Evolutionary conservation across 1,140 invertebrate species (phyloP), one percentile per base, ranked within the genome.

Genomic region (Mya arenaria): DNA sequence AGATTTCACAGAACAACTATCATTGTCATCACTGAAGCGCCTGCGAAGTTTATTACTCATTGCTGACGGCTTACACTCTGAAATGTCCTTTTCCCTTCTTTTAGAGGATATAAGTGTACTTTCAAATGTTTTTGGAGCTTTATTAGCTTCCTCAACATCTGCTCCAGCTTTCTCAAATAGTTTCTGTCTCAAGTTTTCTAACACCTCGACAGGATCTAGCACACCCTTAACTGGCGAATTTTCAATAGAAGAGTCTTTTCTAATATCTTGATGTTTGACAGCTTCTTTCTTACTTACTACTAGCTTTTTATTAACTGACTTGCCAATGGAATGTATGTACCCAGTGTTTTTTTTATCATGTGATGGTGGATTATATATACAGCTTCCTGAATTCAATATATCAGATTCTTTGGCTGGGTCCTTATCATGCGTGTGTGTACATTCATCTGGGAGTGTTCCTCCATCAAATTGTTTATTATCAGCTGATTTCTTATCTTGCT

Each of bases 101-200:
- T 80, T 69, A 30, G 77, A 80, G 37, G 77, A 69, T 19, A 80
- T 80, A n/a, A 80, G 32, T 44, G 48, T 56, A 48, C 77, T 58
- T 71, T 80, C 77, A 80, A 80, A 80, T 19, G 48, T 41, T 62
- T 80, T 80, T 58, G 65, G 55, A 25, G 30, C 36, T 39, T 62
- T 68, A 34, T 80, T 66, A 4, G 77, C 77, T 48, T 60, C 65
- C 48, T 25, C 52, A 23, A 71, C 36, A 58, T 80, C 37, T 13
- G 77, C 77, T 23, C 77, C 77, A 30, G 77, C 77, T 41, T 48
- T 80, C 62, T 80, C 65, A 71, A 80, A 78, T 19, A 80, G 66
- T 68, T 71, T 80, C 8, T 55, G 34, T 71, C 77, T 55, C 36
- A 80, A 41, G 41, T 23, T 80, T 62, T 69, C 77, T 17, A 80